phyloP scores from a whole-genome alignment of 2,888 invertebrate species.

The Cephus rjabovi region DNA sequence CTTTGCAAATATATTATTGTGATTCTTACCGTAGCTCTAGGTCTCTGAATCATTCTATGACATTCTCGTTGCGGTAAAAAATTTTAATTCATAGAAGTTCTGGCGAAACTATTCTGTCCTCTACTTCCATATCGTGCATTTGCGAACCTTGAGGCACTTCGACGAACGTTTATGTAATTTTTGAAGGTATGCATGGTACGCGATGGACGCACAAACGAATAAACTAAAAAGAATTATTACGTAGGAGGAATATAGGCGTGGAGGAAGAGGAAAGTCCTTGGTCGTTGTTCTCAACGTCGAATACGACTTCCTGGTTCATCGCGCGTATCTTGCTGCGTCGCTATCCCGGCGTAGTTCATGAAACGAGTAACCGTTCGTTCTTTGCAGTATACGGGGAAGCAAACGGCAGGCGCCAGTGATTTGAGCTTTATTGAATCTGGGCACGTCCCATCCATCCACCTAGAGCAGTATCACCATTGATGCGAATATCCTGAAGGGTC shows the following conservation, averaged over 20 bases:
- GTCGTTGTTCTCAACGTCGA: neutral
- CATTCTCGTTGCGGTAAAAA: neutral
- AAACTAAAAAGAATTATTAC: neutral
- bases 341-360: neutral
- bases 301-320: neutral
- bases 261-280: neutral
- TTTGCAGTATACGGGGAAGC: neutral
- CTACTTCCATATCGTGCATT: neutral
- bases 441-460: neutral
- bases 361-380: neutral
- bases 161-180: slow-evolving; percentile 1
- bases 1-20: neutral
- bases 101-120: neutral
- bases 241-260: neutral
- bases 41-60: neutral
- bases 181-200: neutral
- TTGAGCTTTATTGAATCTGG: neutral
- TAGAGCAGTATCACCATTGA: neutral
- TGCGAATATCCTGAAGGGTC: neutral
- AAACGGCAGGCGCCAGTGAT: neutral
- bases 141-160: neutral
- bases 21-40: neutral
- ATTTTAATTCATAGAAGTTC: neutral
- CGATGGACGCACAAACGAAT: neutral
- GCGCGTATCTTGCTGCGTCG: neutral